phyloP scores from a whole-genome alignment of 92 coral and sea anemone species.

The Paramuricea clavata region DNA sequence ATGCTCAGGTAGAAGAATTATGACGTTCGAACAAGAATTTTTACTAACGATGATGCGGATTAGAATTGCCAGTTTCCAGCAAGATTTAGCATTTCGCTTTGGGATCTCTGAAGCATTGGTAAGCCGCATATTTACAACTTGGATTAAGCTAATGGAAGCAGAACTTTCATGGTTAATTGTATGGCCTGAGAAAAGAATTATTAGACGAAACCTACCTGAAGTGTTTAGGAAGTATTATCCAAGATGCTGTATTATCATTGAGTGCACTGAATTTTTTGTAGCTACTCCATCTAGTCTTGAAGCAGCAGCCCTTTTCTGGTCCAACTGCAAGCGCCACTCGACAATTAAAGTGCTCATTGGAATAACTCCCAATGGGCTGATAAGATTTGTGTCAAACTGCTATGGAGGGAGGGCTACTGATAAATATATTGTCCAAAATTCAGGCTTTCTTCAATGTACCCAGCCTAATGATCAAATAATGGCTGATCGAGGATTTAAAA shows the following conservation, averaged over 20 bases:
- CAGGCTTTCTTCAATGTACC: conserved; percentile 36
- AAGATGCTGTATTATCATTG: conserved; percentile 35
- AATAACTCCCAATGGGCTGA: conserved; percentile 49
- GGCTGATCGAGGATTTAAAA: conserved; percentile 59
- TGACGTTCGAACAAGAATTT: conserved; percentile 47
- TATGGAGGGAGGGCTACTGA: conserved; percentile 47
- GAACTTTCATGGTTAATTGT: conserved; percentile 42
- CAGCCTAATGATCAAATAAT: conserved; percentile 53
- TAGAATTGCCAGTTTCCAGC: conserved; percentile 30
- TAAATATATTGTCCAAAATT: conserved; percentile 31
- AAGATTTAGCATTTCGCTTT: conserved; percentile 48
- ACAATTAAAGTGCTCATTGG: conserved; percentile 35
- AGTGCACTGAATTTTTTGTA: conserved; percentile 38
- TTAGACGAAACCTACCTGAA: conserved; percentile 33
- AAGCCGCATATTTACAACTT: conserved; percentile 44
- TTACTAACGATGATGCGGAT: conserved; percentile 43
- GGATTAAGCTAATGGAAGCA: conserved; percentile 50
- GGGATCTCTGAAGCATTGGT: conserved; percentile 24
- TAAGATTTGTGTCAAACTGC: conserved; percentile 23
- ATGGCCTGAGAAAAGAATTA: conserved; percentile 30
- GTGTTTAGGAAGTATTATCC: not conserved
- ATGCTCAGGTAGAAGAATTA: not conserved
- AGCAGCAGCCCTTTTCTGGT: conserved; percentile 34
- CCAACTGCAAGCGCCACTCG: conserved; percentile 47
- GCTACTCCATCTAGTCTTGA: conserved; percentile 42